Evolutionary conservation across 2,888 invertebrate species (phyloP), one percentile per base, ranked within the genome.

Genomic region (Apeira syringaria): DNA sequence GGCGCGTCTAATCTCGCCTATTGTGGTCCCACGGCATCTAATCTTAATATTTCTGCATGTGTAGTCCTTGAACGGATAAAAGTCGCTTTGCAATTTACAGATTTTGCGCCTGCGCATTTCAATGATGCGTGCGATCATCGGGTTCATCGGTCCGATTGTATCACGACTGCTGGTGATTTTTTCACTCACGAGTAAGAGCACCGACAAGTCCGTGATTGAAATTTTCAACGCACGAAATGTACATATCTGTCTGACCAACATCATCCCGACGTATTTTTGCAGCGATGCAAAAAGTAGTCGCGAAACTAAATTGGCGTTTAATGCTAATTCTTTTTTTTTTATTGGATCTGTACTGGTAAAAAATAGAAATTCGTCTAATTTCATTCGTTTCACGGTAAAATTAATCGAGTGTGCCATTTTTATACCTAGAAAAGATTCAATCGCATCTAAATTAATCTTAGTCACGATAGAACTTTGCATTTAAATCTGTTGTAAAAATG

Each of bases 41-140:
- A 73, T 66, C 63, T 67, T 64, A 13, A 42, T 47, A 48, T 49
- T 74, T 76, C 73, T 72, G 69, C 60, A 56, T 42, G 52, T 17
- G 52, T 17, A 50, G 70, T 73, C 78, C 77, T 83, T 82, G 80
- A 78, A 74, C 68, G 66, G 63, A 74, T 74, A 78, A 71, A 74
- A 78, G 80, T 81, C 9, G n/a, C n/a, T 3, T 9, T 8, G 4
- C 84, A 73, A 81, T 84, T 85, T 83, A 74, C 78, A 76, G 75
- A 84, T 82, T 81, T 78, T 78, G 81, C 78, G 82, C 68, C 68
- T 70, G 75, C 76, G 86, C 80, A 86, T 86, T 76, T 73, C 71
- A 86, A 85, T 85, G 76, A 80, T 81, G 71, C 73, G 74, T 80
- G 79, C 67, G 75, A 76, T 74, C 58, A 68, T 59, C 58, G 68